Evolutionary conservation across 2,888 invertebrate genomes (phyloP), one percentile per base, ranked within the genome.

Genomic region (Gryllus longicercus): DNA sequence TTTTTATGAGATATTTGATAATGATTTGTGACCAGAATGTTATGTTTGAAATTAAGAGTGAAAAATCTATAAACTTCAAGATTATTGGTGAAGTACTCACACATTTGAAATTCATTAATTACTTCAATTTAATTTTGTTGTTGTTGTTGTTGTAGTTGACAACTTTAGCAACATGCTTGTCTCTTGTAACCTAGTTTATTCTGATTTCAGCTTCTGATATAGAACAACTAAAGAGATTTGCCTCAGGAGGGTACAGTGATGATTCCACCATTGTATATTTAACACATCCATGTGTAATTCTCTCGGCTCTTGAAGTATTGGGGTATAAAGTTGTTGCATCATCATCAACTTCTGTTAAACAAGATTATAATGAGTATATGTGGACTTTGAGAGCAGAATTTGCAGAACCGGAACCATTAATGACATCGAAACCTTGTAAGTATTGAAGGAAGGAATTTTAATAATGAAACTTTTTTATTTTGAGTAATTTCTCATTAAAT

Each of bases 371-470:
- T 90, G 95, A 96, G 86, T 95, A 95, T 85, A 95, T 95, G 94
- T 96, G 96, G 96, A 96, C 96, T 88, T 94, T 96, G 94, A 92
- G 95, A 89, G 95, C 94, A 87, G 95, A 95, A 84, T 95, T 95
- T 87, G 90, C 92, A 75, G 94, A 94, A 85, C 95, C 95, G 80
- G 95, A 96, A 87, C 95, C 95, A 49, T 38, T 38, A 38, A n/a
- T 63, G 14, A 63, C 63, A 63, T 63, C 63, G 14, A 63, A 63
- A 63, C 63, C 63, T 63, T 63, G 63, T 63, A 63, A 63, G 63
- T 63, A 63, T n/a, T 11, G 18, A 63, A 63, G 14, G 1, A 14
- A 63, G 38, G 38, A 38, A 38, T 38, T 38, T 38, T 38, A 38
- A 1, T 38, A 8, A 38, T 38, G 38, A 5, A 38, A 38, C 38